phyloP scores from a whole-genome alignment of 30 jellyfish, hydroid and myxozoan genomes.

The Aurelia aurita region DNA sequence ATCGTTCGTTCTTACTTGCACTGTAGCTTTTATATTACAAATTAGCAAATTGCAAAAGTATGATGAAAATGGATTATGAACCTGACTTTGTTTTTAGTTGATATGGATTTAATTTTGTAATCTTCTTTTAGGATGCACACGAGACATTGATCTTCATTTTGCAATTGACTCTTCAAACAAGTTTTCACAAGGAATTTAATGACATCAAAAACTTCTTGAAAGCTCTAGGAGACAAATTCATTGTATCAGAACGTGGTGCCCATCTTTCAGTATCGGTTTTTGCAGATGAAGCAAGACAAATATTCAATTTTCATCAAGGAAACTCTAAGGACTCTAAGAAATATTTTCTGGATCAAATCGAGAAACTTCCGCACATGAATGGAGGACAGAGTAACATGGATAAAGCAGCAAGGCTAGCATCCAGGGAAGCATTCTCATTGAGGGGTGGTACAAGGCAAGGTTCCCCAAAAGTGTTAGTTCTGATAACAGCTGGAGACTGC shows the following conservation, averaged over 20 bases:
- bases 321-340: constrained; percentile 76
- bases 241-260: constrained; percentile 87
- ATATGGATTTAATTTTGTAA: no score
- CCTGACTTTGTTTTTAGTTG: no score
- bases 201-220: constrained; percentile 70
- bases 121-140: constrained; percentile 86
- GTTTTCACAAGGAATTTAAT: constrained; percentile 66
- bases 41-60: no score
- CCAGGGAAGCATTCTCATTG: constrained; percentile 82
- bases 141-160: constrained; percentile 91
- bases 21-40: no score
- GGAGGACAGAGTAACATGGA: constrained; percentile 75
- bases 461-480: constrained; percentile 87
- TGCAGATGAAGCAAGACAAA: constrained; percentile 77
- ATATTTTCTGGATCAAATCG: constrained; percentile 46
- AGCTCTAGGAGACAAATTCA: constrained; percentile 84
- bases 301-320: constrained; percentile 80
- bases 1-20: no score
- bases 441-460: constrained; percentile 93
- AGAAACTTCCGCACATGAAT: constrained; percentile 70
- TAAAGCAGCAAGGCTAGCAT: constrained; percentile 70
- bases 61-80: no score
- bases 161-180: constrained; percentile 93
- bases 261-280: constrained; percentile 94
- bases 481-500: constrained; percentile 90